Evolutionary conservation across 2,113 vertebrate genomes (phyloP).

Genomic region (Pituophis catenifer): DNA sequence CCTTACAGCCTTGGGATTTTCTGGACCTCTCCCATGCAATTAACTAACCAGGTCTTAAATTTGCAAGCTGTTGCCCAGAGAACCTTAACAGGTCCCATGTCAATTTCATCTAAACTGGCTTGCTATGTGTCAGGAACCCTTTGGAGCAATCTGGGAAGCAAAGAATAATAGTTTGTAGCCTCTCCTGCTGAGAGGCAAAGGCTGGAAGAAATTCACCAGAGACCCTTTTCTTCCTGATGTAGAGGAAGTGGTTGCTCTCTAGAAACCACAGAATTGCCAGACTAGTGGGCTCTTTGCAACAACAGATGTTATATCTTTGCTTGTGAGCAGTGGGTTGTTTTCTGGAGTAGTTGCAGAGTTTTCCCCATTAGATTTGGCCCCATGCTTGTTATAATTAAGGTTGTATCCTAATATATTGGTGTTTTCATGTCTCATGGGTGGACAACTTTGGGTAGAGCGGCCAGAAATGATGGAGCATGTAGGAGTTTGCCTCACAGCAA

Average conservation of each 20-base stretch:
- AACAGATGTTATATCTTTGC: background rate
- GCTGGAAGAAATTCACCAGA: background rate
- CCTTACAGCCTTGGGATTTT: background rate
- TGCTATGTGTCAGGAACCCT: background rate
- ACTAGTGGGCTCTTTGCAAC: background rate
- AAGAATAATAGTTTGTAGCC: background rate
- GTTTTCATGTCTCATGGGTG: background rate
- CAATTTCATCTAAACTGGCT: background rate
- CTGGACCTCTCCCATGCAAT: background rate
- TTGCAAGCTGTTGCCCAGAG: background rate
- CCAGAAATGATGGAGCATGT: background rate
- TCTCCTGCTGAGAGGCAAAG: background rate
- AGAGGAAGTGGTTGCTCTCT: background rate
- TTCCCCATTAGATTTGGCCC: background rate
- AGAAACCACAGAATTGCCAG: background rate
- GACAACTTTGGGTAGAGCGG: background rate
- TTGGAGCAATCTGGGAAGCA: background rate
- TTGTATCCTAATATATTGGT: background rate
- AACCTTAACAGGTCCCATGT: background rate
- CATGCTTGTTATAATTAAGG: background rate
- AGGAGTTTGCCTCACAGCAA: background rate
- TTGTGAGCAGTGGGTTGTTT: background rate
- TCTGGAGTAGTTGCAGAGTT: background rate
- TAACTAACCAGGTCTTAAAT: background rate
- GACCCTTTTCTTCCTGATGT: background rate